Base-by-base conservation (phyloP, 2,797 vertebrate species). In the Rhabdophis nuchalis region DNA sequence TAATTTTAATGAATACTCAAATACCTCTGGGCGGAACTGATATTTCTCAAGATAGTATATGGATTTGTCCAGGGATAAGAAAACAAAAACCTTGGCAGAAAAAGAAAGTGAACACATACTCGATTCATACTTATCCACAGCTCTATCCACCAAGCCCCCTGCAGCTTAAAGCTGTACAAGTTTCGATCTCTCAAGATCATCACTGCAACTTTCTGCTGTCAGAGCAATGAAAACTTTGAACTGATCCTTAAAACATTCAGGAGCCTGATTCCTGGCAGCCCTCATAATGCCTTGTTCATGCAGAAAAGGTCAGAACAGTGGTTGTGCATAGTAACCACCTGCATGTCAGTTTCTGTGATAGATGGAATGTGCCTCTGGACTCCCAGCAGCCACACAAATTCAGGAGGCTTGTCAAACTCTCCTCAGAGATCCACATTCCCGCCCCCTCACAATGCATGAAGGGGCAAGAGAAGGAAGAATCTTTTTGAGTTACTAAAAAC, bases 361-460 rank as follows among this genome's bases (percentile, higher is more conserved):
- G 88, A 56, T 86, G 89, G 86, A 58, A 88, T 0, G 89, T 93
- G 93, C 94, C 94, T 94, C 94, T 95, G 94, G 93, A 93, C 92
- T 95, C 89, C 32, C 89, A 88, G 46, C 32, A 54, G 64, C 93
- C n/a, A 32, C 12, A 27, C 27, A 86, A 86, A 41, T 52, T 56
- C 94, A 91, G 95, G 13, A 95, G 94, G 90, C 0, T 41, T 36
- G n/a, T 54, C 5, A 86, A 0, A 14, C 4, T 8, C 11, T 8
- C 61, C 1, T 32, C 53, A 61, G 53, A 89, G 68, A 16, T 32
- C 10, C 52, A 52, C 60, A 64, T 86, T 85, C 36, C 54, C 2
- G 3, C n/a, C 27, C 27, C 32, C 1, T n/a, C 54, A 11, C 29
- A 68, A 14, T 20, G 53, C 32, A 89, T 14, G 77, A 72, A 89